Percentiles rank a stretch among this genome's conserved stretches.
Conservation (phyloP, 2,888 invertebrate species). For the Ceramica pisi region DNA sequence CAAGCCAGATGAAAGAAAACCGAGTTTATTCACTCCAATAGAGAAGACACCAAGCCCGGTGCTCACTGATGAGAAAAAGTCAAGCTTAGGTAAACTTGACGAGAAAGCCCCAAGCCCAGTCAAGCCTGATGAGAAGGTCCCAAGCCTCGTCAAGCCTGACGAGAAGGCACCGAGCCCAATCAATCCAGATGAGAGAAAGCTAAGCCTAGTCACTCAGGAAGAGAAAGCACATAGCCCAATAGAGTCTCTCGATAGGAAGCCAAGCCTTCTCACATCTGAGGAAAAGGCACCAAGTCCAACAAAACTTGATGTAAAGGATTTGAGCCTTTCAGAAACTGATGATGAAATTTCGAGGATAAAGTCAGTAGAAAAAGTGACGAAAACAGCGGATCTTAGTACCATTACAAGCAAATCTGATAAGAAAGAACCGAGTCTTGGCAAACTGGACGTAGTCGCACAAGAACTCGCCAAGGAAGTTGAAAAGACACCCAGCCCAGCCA, state of each 20-base stretch:
- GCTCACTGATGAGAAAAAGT: not conserved
- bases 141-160: not conserved
- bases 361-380: not conserved
- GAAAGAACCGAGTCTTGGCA: not conserved
- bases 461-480: not conserved
- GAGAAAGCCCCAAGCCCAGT: conserved; percentile 20
- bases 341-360: not conserved
- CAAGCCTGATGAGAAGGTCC: conserved; percentile 14
- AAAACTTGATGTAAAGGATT: conserved; percentile 13
- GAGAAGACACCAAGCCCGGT: not conserved
- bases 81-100: not conserved
- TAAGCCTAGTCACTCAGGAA: not conserved
- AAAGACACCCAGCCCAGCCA: conserved; percentile 24
- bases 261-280: not conserved
- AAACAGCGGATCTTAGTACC: not conserved
- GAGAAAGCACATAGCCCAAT: not conserved
- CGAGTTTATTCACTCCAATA: not conserved
- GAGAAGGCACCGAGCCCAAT: not conserved
- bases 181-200: not conserved
- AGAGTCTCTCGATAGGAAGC: not conserved
- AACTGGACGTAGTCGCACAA: not conserved
- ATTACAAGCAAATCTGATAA: not conserved
- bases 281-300: not conserved
- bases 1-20: not conserved
- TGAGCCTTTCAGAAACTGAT: not conserved